Base-by-base conservation (phyloP, 2,888 invertebrate genomes). In the Cerastis rubricosa region DNA sequence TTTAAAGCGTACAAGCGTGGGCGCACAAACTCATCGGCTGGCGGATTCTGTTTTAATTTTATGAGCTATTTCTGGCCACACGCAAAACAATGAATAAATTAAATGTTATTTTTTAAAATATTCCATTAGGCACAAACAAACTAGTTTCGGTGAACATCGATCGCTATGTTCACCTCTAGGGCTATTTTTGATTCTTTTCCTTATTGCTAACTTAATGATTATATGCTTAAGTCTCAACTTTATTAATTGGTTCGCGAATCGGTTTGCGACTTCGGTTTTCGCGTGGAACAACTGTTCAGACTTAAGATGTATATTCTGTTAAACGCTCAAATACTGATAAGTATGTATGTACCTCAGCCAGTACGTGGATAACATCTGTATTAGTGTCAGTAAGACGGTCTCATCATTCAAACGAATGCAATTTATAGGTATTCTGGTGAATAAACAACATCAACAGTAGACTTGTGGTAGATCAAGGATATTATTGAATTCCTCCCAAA, bases 401-500 rank as follows among this genome's bases (percentile, higher is more conserved):
- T 7, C 4, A 19, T 25, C 8, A 43, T 43, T 25, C 61, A 7
- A n/a, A 57, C 40, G 19, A 57, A 19, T 45, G 45, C 3, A 35
- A 35, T 40, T n/a, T 25, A 25, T 25, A n/a, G 29, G 19, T 40
- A 54, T 35, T 49, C 25, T n/a, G 11, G 11, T n/a, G 14, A 43
- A 14, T 49, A 17, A 49, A 35, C 40, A 59, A 14, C 22, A 76
- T 40, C 19, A 45, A 6, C 25, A 59, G 25, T 29, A 59, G 29
- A n/a, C 5, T 25, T 59, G 45, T 9, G 11, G 29, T 9, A 47
- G n/a, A 76, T 65, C 35, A 45, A 61, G 61, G 45, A 51, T 77
- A 77, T 63, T 80, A 54, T 63, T 14, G 72, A 45, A 77, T 77
- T 77, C 80, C 63, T 79, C 17, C 22, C 29, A 22, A 17, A 25